Evolutionary conservation across 2,113 vertebrate species (phyloP).

Genomic region (Tenebrosternarchus preto): DNA sequence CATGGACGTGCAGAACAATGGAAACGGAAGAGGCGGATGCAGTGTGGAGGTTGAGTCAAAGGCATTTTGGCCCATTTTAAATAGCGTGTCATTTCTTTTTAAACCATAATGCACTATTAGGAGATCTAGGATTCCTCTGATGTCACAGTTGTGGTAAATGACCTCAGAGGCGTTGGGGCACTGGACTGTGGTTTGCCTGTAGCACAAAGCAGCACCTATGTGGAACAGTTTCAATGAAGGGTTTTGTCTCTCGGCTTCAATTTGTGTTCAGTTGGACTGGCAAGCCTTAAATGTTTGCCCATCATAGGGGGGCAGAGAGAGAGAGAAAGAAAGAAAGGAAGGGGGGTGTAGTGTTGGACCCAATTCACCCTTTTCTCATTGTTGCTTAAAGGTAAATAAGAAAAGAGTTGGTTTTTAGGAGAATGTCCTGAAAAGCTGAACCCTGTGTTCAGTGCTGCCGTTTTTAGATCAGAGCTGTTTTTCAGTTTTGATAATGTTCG

Average conservation of each 20-base stretch:
- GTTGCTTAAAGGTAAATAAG: too few relatives aligned
- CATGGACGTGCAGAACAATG: constrained; percentile 10
- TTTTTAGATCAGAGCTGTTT: too few relatives aligned
- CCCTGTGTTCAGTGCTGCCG: too few relatives aligned
- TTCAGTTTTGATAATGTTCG: too few relatives aligned
- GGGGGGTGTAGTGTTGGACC: background rate
- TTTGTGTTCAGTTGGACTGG: constrained; percentile 50
- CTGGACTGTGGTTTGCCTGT: background rate
- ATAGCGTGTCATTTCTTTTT: background rate
- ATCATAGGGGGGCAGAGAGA: too few relatives aligned
- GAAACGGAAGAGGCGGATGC: background rate
- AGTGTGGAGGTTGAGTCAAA: background rate
- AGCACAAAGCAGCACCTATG: background rate
- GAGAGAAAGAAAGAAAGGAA: constrained; percentile 48
- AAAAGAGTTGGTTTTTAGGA: too few relatives aligned
- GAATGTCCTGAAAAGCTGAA: too few relatives aligned
- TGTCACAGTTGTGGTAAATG: constrained; percentile 19
- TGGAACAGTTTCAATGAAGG: constrained; percentile 1
- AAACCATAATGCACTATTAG: background rate
- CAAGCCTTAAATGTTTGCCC: constrained; percentile 48
- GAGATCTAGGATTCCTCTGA: constrained; percentile 2
- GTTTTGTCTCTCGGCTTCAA: constrained; percentile 35
- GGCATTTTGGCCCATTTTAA: background rate
- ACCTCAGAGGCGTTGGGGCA: background rate
- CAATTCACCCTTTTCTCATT: too few relatives aligned